Evolutionary conservation across 2,113 vertebrate genomes (phyloP), one percentile per base, ranked within the genome.

Genomic region (Gallinago undulata): DNA sequence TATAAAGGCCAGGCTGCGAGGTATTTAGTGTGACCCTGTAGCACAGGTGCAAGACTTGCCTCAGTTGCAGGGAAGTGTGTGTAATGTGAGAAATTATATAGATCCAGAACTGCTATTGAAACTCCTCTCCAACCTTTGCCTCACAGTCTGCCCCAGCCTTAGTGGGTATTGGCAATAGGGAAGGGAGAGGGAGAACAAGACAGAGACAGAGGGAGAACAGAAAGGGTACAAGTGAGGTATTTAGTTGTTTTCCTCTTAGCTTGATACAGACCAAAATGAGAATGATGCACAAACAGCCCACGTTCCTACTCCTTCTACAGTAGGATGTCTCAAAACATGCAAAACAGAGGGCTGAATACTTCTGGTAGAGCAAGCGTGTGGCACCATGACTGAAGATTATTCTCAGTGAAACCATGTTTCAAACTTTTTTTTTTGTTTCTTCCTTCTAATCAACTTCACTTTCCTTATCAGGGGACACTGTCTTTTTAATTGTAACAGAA

Each of bases 351-450:
- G 30, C 19, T 72, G 39, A 75, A 57, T 22, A 21, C 57, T 68
- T 33, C 4, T 1, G 86, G 62, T 7, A 59, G 21, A 55, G 43
- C 60, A 74, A 88, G 30, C 1, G 0, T 0, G 2, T 10, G 27
- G 51, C n/a, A 41, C 1, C 19, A 69, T 31, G 57, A 77, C 59
- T 84, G 56, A 11, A 53, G 35, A 88, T 78, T 14, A 56, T 23
- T 39, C 69, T 87, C 43, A 83, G 60, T n/a, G 59, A 73, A 86
- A 84, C 18, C 5, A 3, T 1, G 9, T 50, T 74, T 59, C n/a
- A 60, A 83, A 89, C 45, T 33, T 18, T 45, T 45, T 45, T 19
- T 25, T 33, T 28, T 76, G 10, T 50, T 69, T 43, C 45, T 56
- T 39, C 39, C 4, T 15, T 50, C 35, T 78, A 70, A 67, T 41